Base-by-base conservation (phyloP, 2,113 vertebrate genomes). In the Pomatorhinus ruficollis region DNA sequence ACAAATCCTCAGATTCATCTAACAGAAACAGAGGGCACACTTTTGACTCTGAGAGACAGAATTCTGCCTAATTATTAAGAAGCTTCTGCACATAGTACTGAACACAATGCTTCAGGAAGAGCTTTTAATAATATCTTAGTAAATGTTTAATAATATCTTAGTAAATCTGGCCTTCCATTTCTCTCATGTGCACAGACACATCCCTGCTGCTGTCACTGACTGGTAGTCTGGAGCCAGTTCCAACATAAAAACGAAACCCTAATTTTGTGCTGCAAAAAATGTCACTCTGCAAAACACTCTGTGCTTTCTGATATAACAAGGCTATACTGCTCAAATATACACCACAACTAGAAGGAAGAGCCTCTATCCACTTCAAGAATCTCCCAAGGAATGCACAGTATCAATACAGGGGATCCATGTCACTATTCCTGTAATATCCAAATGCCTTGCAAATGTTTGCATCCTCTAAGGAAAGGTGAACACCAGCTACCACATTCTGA, bases 1-100 rank as follows among this genome's bases (percentile, higher is more conserved):
- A 64, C 85, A 95, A 74, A 96, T 69, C 72, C 63, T 84, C 18
- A 9, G 72, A 91, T 83, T 89, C 92, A 64, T 81, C 72, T 90
- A 63, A 93, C 64, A 94, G 90, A 96, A 96, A 95, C 35, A 72
- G 87, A 94, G 90, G 72, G 72, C 66, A 65, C 68, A 42, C 33
- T 82, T 92, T 91, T 90, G 87, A 86, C 83, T 66, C 57, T 63
- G 27, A 87, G 93, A 96, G 84, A 54, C 85, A 95, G 80, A 96
- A 91, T 88, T 91, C 77, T 88, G 79, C 77, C 94, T 97, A 97
- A 97, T 97, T 94, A 97, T 95, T 82, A 84, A 83, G 71, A 95
- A 54, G 76, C 86, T 94, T 88, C 95, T 93, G 71, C 47, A 89
- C 75, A 86, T 13, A 20, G 24, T 68, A 83, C 70, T 65, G 91